A percentile compares a stretch with the other conserved stretches of the same genome.
Conservation (phyloP, 2,113 vertebrate species). For the Butorides virescens region DNA sequence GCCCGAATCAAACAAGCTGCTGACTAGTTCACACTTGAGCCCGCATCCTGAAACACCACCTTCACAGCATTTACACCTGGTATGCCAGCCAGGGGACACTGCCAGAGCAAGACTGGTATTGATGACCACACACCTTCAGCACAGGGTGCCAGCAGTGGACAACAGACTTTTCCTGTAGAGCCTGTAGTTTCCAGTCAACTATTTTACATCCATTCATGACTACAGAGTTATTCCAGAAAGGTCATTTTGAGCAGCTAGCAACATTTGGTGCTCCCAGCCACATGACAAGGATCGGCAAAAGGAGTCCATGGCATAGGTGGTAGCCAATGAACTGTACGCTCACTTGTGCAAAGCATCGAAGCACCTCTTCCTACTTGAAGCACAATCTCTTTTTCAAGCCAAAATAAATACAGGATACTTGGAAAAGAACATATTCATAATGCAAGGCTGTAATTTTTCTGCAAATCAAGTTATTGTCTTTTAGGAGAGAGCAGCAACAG, state of each 20-base stretch:
- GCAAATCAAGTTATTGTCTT: neutral
- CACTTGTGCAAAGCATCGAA: neutral
- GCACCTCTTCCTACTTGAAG: neutral
- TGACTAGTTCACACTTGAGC: neutral
- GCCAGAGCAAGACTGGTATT: neutral
- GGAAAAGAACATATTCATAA: neutral
- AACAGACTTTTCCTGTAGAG: neutral
- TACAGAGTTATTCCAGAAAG: neutral
- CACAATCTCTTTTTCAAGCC: neutral
- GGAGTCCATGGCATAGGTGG: neutral
- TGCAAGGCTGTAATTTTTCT: neutral
- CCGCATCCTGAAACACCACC: neutral
- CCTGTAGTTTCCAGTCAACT: neutral
- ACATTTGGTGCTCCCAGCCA: neutral
- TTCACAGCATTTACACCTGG: neutral
- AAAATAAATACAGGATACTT: neutral
- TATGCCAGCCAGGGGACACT: rapidly evolving
- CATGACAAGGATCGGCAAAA: neutral
- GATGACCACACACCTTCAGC: neutral
- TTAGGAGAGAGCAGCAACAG: neutral
- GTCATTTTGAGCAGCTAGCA: neutral
- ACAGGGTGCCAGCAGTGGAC: neutral
- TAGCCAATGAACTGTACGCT: neutral
- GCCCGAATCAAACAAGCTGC: neutral
- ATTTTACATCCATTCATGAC: neutral